Percentiles rank a stretch among this genome's conserved stretches.
phyloP scores from a whole-genome alignment of 2,797 vertebrate species.

The Sebastes minor region DNA sequence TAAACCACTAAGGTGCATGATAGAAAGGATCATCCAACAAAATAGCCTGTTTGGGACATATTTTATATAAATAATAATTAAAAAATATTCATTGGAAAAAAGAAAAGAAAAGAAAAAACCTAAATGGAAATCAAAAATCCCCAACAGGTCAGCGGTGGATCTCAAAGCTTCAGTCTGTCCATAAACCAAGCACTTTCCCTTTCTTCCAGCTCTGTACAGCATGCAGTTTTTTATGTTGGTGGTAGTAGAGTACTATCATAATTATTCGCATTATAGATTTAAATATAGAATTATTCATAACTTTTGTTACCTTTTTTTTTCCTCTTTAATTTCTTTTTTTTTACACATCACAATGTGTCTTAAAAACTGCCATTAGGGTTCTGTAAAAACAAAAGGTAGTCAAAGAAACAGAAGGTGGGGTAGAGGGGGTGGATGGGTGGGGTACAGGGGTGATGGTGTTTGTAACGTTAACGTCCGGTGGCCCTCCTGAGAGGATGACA shows the following conservation, averaged over 20 bases:
- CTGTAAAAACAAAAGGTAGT: slow-evolving; percentile 74
- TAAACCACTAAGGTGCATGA: slow-evolving; percentile 35
- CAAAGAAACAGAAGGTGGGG: slow-evolving; percentile 61
- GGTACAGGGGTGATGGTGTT: slow-evolving; percentile 45
- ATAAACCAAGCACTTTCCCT: slow-evolving; percentile 71
- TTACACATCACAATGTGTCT: slow-evolving; percentile 75
- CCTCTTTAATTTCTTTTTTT: slow-evolving; percentile 63
- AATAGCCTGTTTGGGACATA: slow-evolving; percentile 79
- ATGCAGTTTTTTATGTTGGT: slow-evolving; percentile 80
- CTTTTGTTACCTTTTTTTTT: slow-evolving; percentile 47
- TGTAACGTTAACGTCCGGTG: slow-evolving; percentile 40
- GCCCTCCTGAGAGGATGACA: slow-evolving; percentile 33
- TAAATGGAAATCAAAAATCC: slow-evolving; percentile 66
- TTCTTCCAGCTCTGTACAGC: slow-evolving; percentile 81
- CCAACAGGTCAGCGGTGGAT: slow-evolving; percentile 57
- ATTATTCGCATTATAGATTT: slow-evolving; percentile 67
- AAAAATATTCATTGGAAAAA: slow-evolving; percentile 82
- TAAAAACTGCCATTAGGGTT: slow-evolving; percentile 77
- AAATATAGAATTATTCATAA: slow-evolving; percentile 79
- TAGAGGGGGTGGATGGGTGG: slow-evolving; percentile 4
- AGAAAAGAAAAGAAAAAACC: slow-evolving; percentile 36
- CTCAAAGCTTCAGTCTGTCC: slow-evolving; percentile 63
- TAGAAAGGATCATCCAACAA: slow-evolving; percentile 69
- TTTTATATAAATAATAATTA: slow-evolving; percentile 89
- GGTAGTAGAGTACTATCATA: slow-evolving; percentile 61